Base-by-base conservation (phyloP, 1,140 invertebrate species). In the Tenebrio molitor region DNA sequence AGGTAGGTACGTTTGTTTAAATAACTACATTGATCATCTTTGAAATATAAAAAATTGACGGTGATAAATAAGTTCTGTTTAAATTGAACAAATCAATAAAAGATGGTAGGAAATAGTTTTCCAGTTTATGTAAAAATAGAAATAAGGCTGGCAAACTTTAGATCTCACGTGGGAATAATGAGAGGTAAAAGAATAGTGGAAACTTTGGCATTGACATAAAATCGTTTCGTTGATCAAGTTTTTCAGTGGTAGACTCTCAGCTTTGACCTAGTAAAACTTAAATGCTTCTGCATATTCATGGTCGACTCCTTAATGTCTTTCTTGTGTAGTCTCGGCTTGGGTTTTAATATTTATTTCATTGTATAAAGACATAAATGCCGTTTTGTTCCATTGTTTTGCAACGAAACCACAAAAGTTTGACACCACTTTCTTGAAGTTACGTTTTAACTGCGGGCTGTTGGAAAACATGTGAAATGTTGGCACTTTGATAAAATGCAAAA, bases 311-410 rank as follows among this genome's bases (percentile, higher is more conserved):
- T 69, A 58, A 58, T 69, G 33, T 69, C 50, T 69, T 69, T 69
- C 46, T 69, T 36, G 44, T 53, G 29, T 41, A 46, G 46, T 69
- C 23, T 68, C 41, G 36, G 10, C 6, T 46, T 16, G 39, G 25
- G 14, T 65, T 58, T 62, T 69, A 69, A 42, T 36, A 53, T 69
- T 41, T 53, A 69, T 69, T 69, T 58, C 44, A 69, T 69, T 69
- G 68, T 62, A 25, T 14, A 36, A 69, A 69, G 53, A 58, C 36
- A 21, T 69, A 53, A 53, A 50, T 69, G 44, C 23, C 33, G 42
- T 69, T 69, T 69, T 50, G 66, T 69, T 69, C 66, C 53, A 53
- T 53, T 50, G 44, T 69, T 34, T 66, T 66, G 42, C 17, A 42
- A 66, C 36, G 39, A 44, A 66, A 42, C 64, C 64, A 41, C 19